Evolutionary conservation across 2,113 vertebrate species (phyloP).

Genomic region (Periophthalmus modestus): DNA sequence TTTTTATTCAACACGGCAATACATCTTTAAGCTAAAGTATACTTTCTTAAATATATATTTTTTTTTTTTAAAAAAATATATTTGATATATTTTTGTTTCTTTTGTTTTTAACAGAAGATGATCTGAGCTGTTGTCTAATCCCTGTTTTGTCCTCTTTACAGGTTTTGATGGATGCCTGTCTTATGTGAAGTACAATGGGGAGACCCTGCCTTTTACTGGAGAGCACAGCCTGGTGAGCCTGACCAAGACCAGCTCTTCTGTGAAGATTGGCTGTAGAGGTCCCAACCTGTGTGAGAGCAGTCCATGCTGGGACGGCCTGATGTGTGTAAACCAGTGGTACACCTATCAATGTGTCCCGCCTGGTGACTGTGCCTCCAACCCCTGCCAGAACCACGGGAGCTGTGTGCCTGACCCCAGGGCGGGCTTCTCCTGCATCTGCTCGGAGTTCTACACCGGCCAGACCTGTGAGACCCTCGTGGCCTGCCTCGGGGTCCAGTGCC

Average conservation of each 20-base stretch:
- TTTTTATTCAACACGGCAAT: slow-evolving; percentile 72
- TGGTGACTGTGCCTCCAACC: slow-evolving; percentile 86
- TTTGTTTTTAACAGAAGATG: slow-evolving; percentile 17
- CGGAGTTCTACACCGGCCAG: slow-evolving; percentile 83
- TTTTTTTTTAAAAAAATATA: too few relatives aligned
- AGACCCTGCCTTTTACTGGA: slow-evolving; percentile 89
- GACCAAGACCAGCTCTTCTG: slow-evolving; percentile 83
- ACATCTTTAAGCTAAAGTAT: slow-evolving; percentile 51
- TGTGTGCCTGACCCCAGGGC: slow-evolving; percentile 81
- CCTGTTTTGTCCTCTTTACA: slow-evolving; percentile 51
- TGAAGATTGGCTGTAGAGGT: slow-evolving; percentile 91
- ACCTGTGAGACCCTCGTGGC: slow-evolving; percentile 87
- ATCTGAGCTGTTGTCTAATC: slow-evolving; percentile 26
- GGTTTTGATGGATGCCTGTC: slow-evolving; percentile 93
- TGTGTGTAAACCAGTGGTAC: slow-evolving; percentile 95
- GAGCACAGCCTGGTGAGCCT: slow-evolving; percentile 83
- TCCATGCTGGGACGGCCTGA: slow-evolving; percentile 89
- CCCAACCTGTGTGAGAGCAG: slow-evolving; percentile 90
- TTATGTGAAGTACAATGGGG: slow-evolving; percentile 86
- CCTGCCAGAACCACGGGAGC: slow-evolving; percentile 91
- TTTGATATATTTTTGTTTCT: slow-evolving; percentile 41
- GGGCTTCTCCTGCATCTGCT: slow-evolving; percentile 87
- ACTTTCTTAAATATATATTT: slow-evolving; percentile 13
- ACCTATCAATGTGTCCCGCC: slow-evolving; percentile 90
- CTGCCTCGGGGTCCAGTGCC: slow-evolving; percentile 86